Percentiles rank a stretch among this genome's conserved stretches.
Evolutionary conservation across 2,113 vertebrate species (phyloP).

Genomic region (Suncus etruscus): DNA sequence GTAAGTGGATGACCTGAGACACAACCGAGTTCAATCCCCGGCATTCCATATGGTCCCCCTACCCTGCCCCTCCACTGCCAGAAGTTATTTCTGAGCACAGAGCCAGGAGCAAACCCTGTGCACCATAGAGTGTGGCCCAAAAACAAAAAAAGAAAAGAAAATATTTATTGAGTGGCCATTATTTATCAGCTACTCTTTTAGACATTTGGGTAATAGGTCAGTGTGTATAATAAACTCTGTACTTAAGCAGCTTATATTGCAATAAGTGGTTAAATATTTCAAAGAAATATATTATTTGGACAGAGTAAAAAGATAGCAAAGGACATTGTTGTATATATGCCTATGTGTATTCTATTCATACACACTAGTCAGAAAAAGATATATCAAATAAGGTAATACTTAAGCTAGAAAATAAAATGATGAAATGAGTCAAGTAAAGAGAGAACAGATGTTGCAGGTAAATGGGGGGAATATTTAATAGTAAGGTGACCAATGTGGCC

Average conservation of each 20-base stretch:
- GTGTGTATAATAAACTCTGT: no score
- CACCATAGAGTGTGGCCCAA: no score
- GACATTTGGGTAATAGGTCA: no score
- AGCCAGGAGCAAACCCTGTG: no score
- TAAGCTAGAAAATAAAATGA: background rate
- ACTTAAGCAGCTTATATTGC: no score
- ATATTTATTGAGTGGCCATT: slow-evolving; percentile 29
- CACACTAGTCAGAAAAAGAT: background rate
- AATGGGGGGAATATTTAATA: background rate
- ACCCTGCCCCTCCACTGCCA: no score
- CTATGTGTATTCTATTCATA: background rate
- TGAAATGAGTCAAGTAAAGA: background rate
- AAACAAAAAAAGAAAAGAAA: background rate
- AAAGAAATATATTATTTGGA: background rate
- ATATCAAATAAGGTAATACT: slow-evolving; percentile 9
- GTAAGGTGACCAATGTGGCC: background rate
- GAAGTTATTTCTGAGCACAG: no score
- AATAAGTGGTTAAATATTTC: no score
- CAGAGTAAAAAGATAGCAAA: slow-evolving; percentile 22
- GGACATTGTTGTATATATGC: background rate
- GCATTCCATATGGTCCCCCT: no score
- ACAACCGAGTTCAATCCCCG: no score
- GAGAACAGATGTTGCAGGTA: slow-evolving; percentile 17
- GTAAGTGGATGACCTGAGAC: no score
- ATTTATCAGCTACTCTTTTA: slow-evolving; percentile 4